phyloP scores from a whole-genome alignment of 2,888 invertebrate genomes.

The Euclidia mi region DNA sequence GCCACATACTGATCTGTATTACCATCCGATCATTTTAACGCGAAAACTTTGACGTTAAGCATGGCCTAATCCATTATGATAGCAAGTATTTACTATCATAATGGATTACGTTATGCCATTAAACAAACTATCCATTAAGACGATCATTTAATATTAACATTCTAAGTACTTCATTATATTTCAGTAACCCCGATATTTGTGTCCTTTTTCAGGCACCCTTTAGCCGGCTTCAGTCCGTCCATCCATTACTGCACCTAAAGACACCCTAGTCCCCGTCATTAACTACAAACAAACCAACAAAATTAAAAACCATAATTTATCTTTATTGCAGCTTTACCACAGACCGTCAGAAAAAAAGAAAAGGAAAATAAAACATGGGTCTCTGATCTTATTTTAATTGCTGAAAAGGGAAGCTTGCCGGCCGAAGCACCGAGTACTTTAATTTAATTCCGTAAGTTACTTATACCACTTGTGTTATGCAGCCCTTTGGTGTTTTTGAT shows the following conservation, averaged over 20 bases:
- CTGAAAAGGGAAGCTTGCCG: constrained; percentile 65
- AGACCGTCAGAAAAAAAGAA: constrained; percentile 61
- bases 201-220: constrained; percentile 5
- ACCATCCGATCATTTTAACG: no score
- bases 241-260: constrained; percentile 16
- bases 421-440: constrained; percentile 56
- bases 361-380: constrained; percentile 55
- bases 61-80: no score
- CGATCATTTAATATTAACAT: no score
- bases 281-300: constrained; percentile 59
- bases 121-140: no score
- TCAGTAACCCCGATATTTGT: background rate
- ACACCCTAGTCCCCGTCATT: constrained; percentile 25
- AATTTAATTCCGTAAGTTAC: constrained; percentile 72
- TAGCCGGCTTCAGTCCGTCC: constrained; percentile 2
- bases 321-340: constrained; percentile 76
- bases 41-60: no score
- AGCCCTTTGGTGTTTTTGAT: constrained; percentile 55
- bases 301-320: constrained; percentile 87
- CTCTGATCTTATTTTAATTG: constrained; percentile 81
- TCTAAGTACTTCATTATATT: background rate
- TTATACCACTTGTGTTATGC: constrained; percentile 42
- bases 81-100: no score
- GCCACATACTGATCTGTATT: no score
- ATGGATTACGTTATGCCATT: no score